Evolutionary conservation across 64 coral and sea anemone species (phyloP).

Genomic region (Montipora efflorescens): DNA sequence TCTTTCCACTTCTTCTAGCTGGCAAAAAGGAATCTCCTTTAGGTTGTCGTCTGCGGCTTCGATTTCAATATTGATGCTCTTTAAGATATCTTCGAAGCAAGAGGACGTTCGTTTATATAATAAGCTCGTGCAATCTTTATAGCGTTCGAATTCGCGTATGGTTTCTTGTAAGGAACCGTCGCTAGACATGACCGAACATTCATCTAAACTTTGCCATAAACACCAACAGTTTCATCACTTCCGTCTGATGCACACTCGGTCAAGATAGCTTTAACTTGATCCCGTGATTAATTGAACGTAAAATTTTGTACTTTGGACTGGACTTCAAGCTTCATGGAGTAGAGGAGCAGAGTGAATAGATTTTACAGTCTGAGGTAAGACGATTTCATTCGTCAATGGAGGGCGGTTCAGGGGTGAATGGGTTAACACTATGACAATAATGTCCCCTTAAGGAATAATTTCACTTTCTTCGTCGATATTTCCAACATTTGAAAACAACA

Average conservation of each 20-base stretch:
- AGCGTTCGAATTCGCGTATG: slow-evolving; percentile 1
- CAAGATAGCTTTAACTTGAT: background rate
- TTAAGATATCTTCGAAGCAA: slow-evolving; percentile 9
- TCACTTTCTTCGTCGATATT: too few species aligned
- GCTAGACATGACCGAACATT: background rate
- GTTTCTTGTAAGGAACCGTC: background rate
- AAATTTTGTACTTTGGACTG: background rate
- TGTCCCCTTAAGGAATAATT: too few species aligned
- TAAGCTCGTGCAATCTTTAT: background rate
- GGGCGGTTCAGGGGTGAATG: too few species aligned
- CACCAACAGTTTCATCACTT: background rate
- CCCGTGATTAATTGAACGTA: background rate
- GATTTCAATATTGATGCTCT: background rate
- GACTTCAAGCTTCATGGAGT: background rate
- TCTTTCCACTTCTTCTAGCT: slow-evolving; percentile 18
- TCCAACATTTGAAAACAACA: too few species aligned
- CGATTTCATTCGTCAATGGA: too few species aligned
- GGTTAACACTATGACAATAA: too few species aligned
- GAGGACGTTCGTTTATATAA: background rate
- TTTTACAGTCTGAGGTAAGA: too few species aligned
- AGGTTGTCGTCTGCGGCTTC: background rate
- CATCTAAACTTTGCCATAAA: background rate
- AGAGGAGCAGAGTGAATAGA: too few species aligned
- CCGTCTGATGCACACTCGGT: background rate
- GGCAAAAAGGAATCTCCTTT: background rate